Percentiles rank a stretch among this genome's conserved stretches.
Conservation (phyloP, 2,113 vertebrate species). For the Zosterops japonicus region DNA sequence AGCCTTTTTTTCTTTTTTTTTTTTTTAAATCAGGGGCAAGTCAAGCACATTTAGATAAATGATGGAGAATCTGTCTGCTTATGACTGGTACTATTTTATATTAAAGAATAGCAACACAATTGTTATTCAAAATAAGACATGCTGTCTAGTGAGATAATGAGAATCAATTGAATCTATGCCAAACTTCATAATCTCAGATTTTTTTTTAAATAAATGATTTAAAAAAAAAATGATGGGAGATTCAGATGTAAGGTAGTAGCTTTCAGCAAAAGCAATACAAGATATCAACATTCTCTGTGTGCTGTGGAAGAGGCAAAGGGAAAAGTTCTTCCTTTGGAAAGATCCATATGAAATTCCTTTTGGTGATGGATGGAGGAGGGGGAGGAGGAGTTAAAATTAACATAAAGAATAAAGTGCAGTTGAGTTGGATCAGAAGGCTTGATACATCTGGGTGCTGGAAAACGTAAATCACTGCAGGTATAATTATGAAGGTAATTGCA, state of each 20-base stretch:
- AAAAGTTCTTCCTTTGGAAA: not conserved
- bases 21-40: not conserved
- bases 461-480: constrained; percentile 73
- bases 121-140: not conserved
- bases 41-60: not conserved
- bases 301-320: not conserved
- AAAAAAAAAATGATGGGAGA: not conserved
- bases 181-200: not conserved
- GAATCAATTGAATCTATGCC: not conserved
- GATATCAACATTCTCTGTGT: not conserved
- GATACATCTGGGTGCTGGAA: constrained; percentile 65
- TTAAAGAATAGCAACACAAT: not conserved
- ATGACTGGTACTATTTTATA: not conserved
- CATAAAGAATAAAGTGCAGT: constrained; percentile 51
- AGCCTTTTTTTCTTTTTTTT: not conserved
- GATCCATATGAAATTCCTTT: not conserved
- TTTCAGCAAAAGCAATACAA: not conserved
- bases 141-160: not conserved
- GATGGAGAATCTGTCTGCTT: not conserved
- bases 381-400: constrained; percentile 11
- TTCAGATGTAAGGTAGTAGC: not conserved
- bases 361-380: not conserved
- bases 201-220: not conserved
- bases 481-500: constrained; percentile 79
- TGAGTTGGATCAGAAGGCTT: constrained; percentile 66